Base-by-base conservation (phyloP, 1,140 invertebrate genomes). In the Habropoda laboriosa region DNA sequence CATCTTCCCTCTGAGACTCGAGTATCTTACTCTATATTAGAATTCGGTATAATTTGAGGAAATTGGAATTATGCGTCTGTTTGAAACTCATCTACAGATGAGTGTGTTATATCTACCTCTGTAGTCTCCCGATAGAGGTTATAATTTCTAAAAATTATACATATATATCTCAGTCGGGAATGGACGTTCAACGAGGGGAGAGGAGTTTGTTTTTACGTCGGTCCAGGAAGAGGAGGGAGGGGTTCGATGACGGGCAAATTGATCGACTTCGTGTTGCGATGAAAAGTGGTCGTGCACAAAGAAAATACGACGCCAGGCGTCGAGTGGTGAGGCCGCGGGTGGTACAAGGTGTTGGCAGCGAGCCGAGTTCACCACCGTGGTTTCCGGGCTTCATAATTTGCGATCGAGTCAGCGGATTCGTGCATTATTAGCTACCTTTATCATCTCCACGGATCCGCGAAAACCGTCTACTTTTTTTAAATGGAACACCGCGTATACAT, bases 381-480 rank as follows among this genome's bases (percentile, higher is more conserved):
- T 75, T 66, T 63, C 42, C 47, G 49, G 45, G 47, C 60, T 66
- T 55, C 24, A 53, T 45, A 75, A 66, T 75, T 75, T 55, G 72
- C 60, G 72, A 75, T 40, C 72, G 72, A 66, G 72, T 75, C 60
- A 55, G 61, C 58, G 72, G 21, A 75, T 75, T 75, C 72, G 16
- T 24, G 60, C 27, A 40, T 75, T 66, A 66, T 75, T 66, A 66
- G 38, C 24, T 24, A 30, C 24, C 45, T 35, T 63, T 63, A 27
- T 60, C 71, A 24, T 49, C 32, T 3, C 42, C 18, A 13, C 16
- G 13, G 24, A 49, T 49, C 27, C 21, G 40, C 38, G 7, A 38
- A 60, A 49, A 47, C 24, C 24, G 7, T 4, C 32, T 40, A 45
- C 70, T 10, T 18, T 27, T 60, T 72, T 47, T 16, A 73, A 47